phyloP scores from a whole-genome alignment of 2,888 invertebrate genomes.

The Zygothrica quintamaculata region DNA sequence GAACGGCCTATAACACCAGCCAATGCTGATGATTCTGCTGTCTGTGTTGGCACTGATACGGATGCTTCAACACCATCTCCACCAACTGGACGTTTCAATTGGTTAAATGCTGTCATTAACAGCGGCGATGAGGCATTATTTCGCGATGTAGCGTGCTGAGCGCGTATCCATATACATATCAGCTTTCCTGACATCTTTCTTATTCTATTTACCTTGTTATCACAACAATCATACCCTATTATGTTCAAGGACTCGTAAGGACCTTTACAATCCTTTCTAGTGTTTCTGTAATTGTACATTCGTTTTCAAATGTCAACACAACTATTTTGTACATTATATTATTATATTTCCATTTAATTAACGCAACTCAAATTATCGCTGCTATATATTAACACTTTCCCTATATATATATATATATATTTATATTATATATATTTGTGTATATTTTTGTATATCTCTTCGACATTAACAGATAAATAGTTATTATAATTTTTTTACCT shows the following conservation, averaged over 20 bases:
- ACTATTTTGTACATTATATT: slow-evolving; percentile 41
- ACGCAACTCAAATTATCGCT: slow-evolving; percentile 22
- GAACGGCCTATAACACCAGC: slow-evolving; percentile 70
- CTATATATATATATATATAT: too few species aligned
- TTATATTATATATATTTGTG: too few species aligned
- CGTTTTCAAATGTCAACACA: slow-evolving; percentile 16
- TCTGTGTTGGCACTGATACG: slow-evolving; percentile 64
- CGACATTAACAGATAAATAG: slow-evolving; percentile 34
- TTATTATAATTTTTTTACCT: slow-evolving; percentile 18
- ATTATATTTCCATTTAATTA: too few species aligned
- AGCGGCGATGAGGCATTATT: slow-evolving; percentile 53
- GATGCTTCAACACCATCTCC: slow-evolving; percentile 61
- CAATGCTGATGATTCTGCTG: slow-evolving; percentile 75
- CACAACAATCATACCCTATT: slow-evolving; percentile 38
- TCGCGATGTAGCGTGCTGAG: slow-evolving; percentile 69
- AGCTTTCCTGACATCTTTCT: neutral
- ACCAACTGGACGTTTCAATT: slow-evolving; percentile 18
- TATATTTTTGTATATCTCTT: slow-evolving; percentile 42
- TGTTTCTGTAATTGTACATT: slow-evolving; percentile 55
- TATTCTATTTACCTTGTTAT: too few species aligned
- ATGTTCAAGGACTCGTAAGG: slow-evolving; percentile 53
- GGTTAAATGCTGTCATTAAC: slow-evolving; percentile 22
- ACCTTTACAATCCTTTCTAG: slow-evolving; percentile 25
- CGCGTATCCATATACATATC: slow-evolving; percentile 34
- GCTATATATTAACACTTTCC: slow-evolving; percentile 18